Conservation (phyloP, 64 coral and sea anemone genomes). For the Trachythela sp. region DNA sequence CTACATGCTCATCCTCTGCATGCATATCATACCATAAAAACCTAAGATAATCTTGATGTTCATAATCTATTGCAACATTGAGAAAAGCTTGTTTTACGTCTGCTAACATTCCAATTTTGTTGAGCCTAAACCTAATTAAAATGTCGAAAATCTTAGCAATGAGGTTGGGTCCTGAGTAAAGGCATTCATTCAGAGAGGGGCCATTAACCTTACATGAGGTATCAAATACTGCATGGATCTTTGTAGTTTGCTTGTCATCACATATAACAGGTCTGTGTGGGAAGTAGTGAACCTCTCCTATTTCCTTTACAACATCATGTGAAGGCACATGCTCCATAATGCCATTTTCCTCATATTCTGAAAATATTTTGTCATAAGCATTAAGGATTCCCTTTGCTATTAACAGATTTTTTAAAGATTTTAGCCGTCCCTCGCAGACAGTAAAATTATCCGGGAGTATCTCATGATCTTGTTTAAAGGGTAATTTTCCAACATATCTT, state of each 20-base stretch:
- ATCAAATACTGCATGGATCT: neutral
- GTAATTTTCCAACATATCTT: neutral
- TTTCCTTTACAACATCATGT: neutral
- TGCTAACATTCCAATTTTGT: neutral
- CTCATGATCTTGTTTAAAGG: neutral
- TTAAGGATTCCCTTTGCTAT: neutral
- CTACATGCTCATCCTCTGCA: neutral
- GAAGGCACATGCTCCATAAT: neutral
- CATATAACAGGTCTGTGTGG: too few species aligned
- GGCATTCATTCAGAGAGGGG: neutral
- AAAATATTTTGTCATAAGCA: neutral
- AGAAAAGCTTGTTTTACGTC: too few species aligned
- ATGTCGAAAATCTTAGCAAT: slow-evolving; percentile 4
- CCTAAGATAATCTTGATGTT: neutral
- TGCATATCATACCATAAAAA: neutral
- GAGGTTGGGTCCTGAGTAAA: neutral
- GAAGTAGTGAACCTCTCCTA: neutral
- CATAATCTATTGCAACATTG: neutral
- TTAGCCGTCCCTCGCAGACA: neutral
- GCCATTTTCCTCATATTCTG: neutral
- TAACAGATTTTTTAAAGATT: too few species aligned
- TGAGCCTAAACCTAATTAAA: neutral
- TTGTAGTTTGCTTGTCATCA: neutral
- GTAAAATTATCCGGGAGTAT: neutral
- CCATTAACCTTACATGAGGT: neutral